These are phyloP conservation scores for Chymomyza amoena DNA, from an alignment of 2,888 invertebrate genomes.

Conservation along the genomic window DNA sequence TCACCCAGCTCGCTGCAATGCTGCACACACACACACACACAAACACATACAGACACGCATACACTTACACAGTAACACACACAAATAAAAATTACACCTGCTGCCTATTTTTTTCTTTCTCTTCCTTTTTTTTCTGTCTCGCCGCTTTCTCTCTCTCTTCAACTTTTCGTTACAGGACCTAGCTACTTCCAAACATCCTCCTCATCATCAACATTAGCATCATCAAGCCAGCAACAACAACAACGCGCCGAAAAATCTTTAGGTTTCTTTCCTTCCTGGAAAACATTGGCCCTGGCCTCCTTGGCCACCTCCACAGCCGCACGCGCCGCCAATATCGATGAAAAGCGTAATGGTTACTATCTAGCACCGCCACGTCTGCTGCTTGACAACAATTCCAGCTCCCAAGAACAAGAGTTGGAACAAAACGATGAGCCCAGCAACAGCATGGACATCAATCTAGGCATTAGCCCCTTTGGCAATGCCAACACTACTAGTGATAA, in stretches of 20 bases:
- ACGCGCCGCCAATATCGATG: conserved; percentile 28
- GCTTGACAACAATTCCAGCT: conserved; percentile 45
- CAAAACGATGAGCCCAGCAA: conserved; percentile 27
- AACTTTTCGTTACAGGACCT: conserved; percentile 47
- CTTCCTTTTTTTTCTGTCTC: conserved; percentile 2
- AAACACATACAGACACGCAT: conserved; percentile 2
- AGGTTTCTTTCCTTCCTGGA: conserved; percentile 76
- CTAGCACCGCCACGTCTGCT: conserved; percentile 68
- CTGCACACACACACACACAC: conserved; percentile 27
- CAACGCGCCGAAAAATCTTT: conserved; percentile 69
- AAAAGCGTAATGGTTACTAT: conserved; percentile 57
- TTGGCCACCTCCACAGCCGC: conserved; percentile 57
- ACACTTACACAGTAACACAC: background rate
- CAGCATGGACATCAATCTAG: conserved; percentile 26
- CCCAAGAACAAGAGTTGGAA: conserved; percentile 33
- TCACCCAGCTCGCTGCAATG: conserved; percentile 46
- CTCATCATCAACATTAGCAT: conserved; percentile 29
- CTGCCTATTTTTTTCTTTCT: background rate
- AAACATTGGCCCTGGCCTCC: conserved; percentile 74
- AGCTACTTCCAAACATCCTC: conserved; percentile 45
- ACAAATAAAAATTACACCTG: background rate
- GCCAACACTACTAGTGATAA: background rate
- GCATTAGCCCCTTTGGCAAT: background rate
- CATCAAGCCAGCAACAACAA: conserved; percentile 28
- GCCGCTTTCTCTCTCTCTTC: conserved; percentile 10